phyloP scores from a whole-genome alignment of 2,888 invertebrate species.

The Oligia strigilis region DNA sequence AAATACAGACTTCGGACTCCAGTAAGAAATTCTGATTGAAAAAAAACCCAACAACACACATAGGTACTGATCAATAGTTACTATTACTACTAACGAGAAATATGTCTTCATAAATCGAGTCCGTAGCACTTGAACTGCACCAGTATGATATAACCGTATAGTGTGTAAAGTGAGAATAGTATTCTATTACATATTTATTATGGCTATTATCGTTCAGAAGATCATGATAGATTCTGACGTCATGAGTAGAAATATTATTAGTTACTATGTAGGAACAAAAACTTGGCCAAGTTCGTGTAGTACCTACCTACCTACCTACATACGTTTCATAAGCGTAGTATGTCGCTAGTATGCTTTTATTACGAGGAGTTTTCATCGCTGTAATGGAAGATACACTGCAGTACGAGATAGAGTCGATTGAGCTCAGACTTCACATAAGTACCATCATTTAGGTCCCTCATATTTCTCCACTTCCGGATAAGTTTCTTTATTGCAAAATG shows the following conservation, averaged over 20 bases:
- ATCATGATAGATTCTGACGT: conserved; percentile 58
- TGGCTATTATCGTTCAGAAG: conserved; percentile 46
- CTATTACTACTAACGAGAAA: conserved; percentile 29
- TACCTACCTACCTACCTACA: neutral
- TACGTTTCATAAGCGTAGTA: neutral
- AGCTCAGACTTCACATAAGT: neutral
- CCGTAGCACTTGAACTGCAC: conserved; percentile 39
- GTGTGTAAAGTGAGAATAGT: conserved; percentile 52
- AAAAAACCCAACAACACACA: neutral
- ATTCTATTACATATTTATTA: conserved; percentile 59
- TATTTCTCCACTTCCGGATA: neutral
- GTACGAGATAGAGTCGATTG: neutral
- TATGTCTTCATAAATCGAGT: conserved; percentile 49
- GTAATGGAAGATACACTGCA: neutral
- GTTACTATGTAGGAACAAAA: conserved; percentile 46
- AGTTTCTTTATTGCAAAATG: neutral
- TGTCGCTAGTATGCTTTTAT: neutral
- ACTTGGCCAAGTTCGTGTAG: conserved; percentile 35
- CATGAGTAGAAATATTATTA: conserved; percentile 43
- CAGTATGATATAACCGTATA: conserved; percentile 40
- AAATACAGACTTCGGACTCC: neutral
- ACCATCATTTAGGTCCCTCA: neutral
- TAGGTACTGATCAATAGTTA: conserved; percentile 22
- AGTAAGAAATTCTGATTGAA: neutral
- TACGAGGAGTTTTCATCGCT: conserved; percentile 12